These are phyloP conservation scores for Tachina fera DNA, from an alignment of 2,888 invertebrate genomes.

Conservation along the genomic window DNA sequence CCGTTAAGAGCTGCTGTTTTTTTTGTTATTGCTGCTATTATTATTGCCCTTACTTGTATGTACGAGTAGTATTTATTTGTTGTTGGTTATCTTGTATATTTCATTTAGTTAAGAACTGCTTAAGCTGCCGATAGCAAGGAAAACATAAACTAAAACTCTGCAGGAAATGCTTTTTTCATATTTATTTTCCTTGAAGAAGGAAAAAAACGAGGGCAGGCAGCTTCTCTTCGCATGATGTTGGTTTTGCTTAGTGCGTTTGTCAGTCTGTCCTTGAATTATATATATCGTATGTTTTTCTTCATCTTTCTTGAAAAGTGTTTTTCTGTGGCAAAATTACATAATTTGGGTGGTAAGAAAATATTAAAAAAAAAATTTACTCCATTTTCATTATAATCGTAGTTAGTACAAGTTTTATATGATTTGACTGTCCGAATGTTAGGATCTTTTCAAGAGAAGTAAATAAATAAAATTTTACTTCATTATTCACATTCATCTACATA, in stretches of 20 bases:
- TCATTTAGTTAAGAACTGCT: slow-evolving; percentile 56
- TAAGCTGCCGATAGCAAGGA: slow-evolving; percentile 58
- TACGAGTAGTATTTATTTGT: slow-evolving; percentile 12
- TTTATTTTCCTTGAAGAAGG: slow-evolving; percentile 25
- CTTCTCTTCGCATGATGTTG: not conserved
- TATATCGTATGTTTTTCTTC: not conserved
- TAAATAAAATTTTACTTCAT: too few relatives aligned
- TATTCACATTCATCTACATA: too few relatives aligned
- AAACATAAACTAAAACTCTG: slow-evolving; percentile 55
- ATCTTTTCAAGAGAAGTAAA: too few relatives aligned
- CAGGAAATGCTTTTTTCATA: slow-evolving; percentile 69
- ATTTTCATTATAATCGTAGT: too few relatives aligned
- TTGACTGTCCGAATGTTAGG: too few relatives aligned
- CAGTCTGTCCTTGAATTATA: not conserved
- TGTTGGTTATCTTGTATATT: slow-evolving; percentile 34
- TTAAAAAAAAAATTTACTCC: too few relatives aligned
- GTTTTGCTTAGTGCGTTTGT: not conserved
- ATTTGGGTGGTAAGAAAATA: slow-evolving; percentile 44
- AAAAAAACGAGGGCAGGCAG: not conserved
- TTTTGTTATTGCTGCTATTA: slow-evolving; percentile 37
- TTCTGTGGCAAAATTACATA: slow-evolving; percentile 35
- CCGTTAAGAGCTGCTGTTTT: slow-evolving; percentile 67
- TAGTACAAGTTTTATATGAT: too few relatives aligned
- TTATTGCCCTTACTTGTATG: slow-evolving; percentile 52
- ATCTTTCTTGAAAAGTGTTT: slow-evolving; percentile 22